Evolutionary conservation across 2,888 invertebrate species (phyloP), one percentile per base, ranked within the genome.

Genomic region (Tipula vernalis): DNA sequence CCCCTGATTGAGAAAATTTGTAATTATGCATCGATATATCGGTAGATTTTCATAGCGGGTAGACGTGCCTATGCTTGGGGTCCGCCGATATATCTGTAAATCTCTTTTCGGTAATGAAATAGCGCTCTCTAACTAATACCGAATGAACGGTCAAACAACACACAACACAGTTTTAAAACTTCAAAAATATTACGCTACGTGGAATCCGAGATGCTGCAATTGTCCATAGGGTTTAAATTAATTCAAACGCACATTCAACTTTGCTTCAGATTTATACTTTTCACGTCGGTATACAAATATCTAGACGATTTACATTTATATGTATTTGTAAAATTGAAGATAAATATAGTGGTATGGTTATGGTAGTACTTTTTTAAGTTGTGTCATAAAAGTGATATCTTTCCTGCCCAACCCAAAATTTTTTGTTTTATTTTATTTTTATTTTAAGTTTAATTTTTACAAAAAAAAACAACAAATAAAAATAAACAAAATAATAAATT

Each of bases 381-480:
- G 84, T 84, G 84, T 84, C 84, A 84, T 84, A 84, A 84, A 51
- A 71, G 84, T 84, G 41, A 84, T 84, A 84, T 84, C 84, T 84
- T 84, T 84, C 84, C 84, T 84, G 84, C 84, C 84, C 84, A 84
- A 84, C 84, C 84, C 84, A 84, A 39, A 41, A 39, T 84, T 84
- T 84, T 36, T 84, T 84, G 15, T 84, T 84, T 84, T 84, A 84
- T 84, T 39, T 84, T 84, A 84, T 84, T 84, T 84, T 84, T 39
- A 39, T 39, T 84, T 84, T 84, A 84, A 84, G 41, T 84, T 39
- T 39, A 84, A 41, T 84, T 84, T 39, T 84, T 84, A 84, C 6
- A 39, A 5, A 36, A 39, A 83, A 84, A 84, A 84, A 36, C 28
- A 83, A 83, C 36, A 36, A 83, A 83, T 41, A 36, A 83, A 83